Base-by-base conservation (phyloP, 1,140 invertebrate species). In the Thrips palmi region DNA sequence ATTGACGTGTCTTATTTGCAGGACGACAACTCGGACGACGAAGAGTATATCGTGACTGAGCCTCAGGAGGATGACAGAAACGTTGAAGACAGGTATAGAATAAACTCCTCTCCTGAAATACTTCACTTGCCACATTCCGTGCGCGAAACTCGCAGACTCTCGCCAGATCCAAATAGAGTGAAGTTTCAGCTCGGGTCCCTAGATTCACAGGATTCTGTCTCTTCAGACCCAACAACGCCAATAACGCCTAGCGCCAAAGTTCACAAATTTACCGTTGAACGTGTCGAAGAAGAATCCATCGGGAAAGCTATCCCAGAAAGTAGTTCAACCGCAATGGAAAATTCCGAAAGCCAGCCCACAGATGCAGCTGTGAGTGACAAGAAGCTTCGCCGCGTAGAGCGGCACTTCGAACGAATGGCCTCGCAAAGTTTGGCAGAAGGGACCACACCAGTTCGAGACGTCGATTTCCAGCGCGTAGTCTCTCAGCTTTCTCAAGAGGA, bases 381-480 rank as follows among this genome's bases (percentile, higher is more conserved):
- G 36, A 48, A 32, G 31, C n/a, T 30, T 12, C 27, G 52, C 45
- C 55, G 63, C 40, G 62, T 70, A 29, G 67, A 69, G 47, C 52
- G 60, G 34, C 63, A 64, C 50, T 70, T 70, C 49, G 64, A 68
- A 51, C 55, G 65, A 46, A 59, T 70, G 55, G 63, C 65, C 40
- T 63, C 63, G 8, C 52, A 63, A 35, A 52, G 47, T 12, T 32
- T 49, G 24, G 49, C 49, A 0, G 57, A 60, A 47, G 44, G 52
- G 17, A 30, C 52, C 12, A 53, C 55, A 43, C 51, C 30, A 44
- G 57, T 56, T 39, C 58, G 59, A 8, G 62, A 63, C 11, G 54
- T 48, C 1, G 60, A 63, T 44, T 63, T 58, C 49, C 62, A 65
- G 42, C 55, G 44, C 40, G 49, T 63, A 38, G 52, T 62, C 15